These are phyloP conservation scores for Acropternis orthonyx DNA, from an alignment of 2,797 vertebrate genomes.

Conservation along the genomic window DNA sequence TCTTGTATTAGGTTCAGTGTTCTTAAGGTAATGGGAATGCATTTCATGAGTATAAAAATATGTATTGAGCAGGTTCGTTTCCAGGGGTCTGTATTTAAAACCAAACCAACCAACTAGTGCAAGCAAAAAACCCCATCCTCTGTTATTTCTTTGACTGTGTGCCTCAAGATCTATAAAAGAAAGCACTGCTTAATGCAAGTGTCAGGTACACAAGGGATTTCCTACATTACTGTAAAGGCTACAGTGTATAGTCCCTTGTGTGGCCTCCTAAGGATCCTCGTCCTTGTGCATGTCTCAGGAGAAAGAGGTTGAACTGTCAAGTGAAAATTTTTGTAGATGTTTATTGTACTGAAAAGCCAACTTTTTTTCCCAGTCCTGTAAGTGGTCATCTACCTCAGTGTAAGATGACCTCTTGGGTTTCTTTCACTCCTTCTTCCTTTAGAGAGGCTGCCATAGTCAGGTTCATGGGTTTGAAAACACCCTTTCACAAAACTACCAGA, in stretches of 20 bases:
- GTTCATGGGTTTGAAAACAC: background rate
- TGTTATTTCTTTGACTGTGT: background rate
- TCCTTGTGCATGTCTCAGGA: background rate
- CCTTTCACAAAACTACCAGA: background rate
- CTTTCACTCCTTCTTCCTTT: background rate
- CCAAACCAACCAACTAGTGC: background rate
- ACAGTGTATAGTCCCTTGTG: background rate
- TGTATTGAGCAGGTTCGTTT: background rate
- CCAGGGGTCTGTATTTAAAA: background rate
- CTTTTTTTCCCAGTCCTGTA: background rate
- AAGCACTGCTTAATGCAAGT: background rate
- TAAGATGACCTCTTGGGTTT: background rate
- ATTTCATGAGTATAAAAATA: background rate
- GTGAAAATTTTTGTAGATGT: background rate
- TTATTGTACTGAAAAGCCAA: background rate
- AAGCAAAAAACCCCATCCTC: background rate
- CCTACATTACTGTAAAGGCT: background rate
- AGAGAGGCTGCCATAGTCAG: background rate
- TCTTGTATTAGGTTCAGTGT: background rate
- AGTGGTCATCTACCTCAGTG: background rate
- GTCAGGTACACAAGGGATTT: background rate
- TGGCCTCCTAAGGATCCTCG: background rate
- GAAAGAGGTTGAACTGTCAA: background rate
- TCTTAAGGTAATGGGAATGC: background rate
- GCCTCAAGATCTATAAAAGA: background rate